These are phyloP conservation scores for Cecidostiba fungosa DNA, from an alignment of 2,888 invertebrate species.

Conservation along the genomic window DNA sequence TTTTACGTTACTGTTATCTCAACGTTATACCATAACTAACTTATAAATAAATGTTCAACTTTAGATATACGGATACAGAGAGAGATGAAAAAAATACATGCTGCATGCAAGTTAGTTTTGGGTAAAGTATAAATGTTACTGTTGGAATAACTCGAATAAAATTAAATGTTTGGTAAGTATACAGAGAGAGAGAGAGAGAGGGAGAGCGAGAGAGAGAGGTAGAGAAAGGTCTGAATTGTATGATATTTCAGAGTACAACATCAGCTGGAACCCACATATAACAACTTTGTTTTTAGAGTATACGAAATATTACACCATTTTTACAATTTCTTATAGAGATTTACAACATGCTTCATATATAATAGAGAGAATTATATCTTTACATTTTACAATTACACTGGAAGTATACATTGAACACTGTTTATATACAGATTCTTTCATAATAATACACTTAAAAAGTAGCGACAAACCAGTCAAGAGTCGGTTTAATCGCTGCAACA, in stretches of 20 bases:
- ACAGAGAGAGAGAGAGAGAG: neutral
- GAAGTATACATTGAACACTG: neutral
- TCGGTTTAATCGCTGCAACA: neutral
- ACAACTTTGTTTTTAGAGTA: neutral
- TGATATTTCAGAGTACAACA: neutral
- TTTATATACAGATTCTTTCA: neutral
- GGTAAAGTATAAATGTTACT: slow-evolving; percentile 9
- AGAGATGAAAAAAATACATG: neutral
- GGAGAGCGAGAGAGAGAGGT: neutral
- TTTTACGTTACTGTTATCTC: neutral
- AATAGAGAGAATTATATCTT: neutral
- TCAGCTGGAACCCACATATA: neutral
- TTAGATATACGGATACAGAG: neutral
- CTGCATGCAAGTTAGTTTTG: neutral
- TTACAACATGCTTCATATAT: neutral
- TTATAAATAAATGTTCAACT: neutral
- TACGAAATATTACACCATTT: neutral
- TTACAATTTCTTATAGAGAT: neutral
- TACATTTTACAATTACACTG: slow-evolving; percentile 1
- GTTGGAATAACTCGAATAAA: neutral
- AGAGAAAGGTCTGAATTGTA: neutral
- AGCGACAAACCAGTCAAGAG: neutral
- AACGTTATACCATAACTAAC: neutral
- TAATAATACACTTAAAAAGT: neutral
- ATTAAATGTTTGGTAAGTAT: neutral